These are phyloP conservation scores for Polypedilum vanderplanki DNA, from an alignment of 1,140 invertebrate species.

Conservation along the genomic window DNA sequence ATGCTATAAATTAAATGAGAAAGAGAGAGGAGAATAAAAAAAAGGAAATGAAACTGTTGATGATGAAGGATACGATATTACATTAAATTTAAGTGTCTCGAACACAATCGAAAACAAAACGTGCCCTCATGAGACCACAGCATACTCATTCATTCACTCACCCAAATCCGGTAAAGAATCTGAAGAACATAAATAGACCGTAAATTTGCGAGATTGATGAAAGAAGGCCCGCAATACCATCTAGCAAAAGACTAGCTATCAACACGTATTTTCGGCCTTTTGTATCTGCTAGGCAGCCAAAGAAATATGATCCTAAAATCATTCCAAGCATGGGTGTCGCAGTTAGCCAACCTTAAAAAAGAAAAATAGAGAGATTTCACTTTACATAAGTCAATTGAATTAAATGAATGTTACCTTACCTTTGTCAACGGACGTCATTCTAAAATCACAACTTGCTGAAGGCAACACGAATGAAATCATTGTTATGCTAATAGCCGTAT, in stretches of 20 bases:
- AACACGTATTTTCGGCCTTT: slow-evolving; percentile 69
- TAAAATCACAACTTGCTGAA: slow-evolving; percentile 65
- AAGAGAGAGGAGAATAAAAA: slow-evolving; percentile 31
- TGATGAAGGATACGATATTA: neutral
- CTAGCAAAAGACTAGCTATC: slow-evolving; percentile 66
- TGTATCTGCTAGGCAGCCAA: slow-evolving; percentile 78
- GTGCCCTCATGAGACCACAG: neutral
- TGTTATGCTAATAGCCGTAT: slow-evolving; percentile 77
- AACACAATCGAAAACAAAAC: neutral
- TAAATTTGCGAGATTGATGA: slow-evolving; percentile 71
- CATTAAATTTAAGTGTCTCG: neutral
- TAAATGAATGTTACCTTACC: slow-evolving; percentile 54
- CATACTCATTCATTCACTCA: slow-evolving; percentile 51
- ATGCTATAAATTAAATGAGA: slow-evolving; percentile 45
- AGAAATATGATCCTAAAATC: slow-evolving; percentile 83
- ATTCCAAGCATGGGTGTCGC: slow-evolving; percentile 76
- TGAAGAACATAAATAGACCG: slow-evolving; percentile 64
- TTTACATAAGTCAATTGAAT: too few species aligned
- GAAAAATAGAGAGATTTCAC: too few species aligned
- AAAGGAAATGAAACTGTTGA: slow-evolving; percentile 31
- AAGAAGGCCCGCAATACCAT: slow-evolving; percentile 63
- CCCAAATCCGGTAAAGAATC: slow-evolving; percentile 80
- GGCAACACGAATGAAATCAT: slow-evolving; percentile 73
- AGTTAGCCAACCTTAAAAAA: slow-evolving; percentile 54
- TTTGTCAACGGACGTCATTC: slow-evolving; percentile 66